Evolutionary conservation across 2,797 vertebrate species (phyloP), one percentile per base, ranked within the genome.

Genomic region (Sebastes trivittatus): DNA sequence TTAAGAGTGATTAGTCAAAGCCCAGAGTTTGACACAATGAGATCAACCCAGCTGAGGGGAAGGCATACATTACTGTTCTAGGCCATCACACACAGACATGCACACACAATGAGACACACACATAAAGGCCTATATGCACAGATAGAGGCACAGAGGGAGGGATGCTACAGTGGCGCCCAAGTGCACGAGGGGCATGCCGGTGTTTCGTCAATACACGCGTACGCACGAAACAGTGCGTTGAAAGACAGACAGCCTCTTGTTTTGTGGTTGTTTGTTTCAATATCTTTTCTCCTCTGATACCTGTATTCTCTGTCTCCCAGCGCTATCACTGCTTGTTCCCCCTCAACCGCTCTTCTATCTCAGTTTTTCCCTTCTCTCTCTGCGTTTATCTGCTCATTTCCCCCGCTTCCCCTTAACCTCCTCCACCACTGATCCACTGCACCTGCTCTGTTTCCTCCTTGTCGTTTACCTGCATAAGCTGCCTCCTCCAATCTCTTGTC

Each of bases 1-100:
- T 95, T 93, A 77, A 93, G 94, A 95, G 92, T 93, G 94, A 96
- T 96, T 96, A 95, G 92, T 95, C 95, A 96, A 95, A 95, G 93
- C 89, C 88, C 88, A 34, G 85, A 89, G 91, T 94, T 91, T 96
- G 96, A 96, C 95, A 96, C 95, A 96, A 96, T 96, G 95, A 95
- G 95, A 95, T 94, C 95, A 96, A 88, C 93, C 87, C 82, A 91
- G 92, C 91, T 92, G 92, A 92, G 86, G 89, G 87, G 87, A 92
- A 91, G 92, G 93, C 94, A 93, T 93, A 91, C 86, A 92, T 94
- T 93, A 93, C 93, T 89, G 92, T 95, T 95, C 94, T 94, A 94
- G 95, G 95, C 93, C 95, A 96, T 91, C 88, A 69, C 80, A 56
- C 76, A 65, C 59, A 36, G 36, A 52, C 68, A 59, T 46, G 38